Percentiles rank a stretch among this genome's conserved stretches.
phyloP scores from a whole-genome alignment of 2,888 invertebrate genomes.

The Linhomoeus sp. region DNA sequence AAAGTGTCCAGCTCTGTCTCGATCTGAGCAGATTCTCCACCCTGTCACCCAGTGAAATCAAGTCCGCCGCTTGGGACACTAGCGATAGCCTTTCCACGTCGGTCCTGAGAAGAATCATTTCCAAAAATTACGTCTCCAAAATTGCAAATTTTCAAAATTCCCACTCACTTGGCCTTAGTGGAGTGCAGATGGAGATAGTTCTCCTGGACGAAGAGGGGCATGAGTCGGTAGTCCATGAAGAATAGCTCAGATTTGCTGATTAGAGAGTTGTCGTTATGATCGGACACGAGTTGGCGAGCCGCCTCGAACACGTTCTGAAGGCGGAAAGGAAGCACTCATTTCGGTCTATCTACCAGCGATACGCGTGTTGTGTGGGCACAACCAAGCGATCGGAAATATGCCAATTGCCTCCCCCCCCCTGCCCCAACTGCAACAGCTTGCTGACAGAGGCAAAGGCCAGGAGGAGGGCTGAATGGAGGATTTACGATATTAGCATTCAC shows the following conservation, averaged over 20 bases:
- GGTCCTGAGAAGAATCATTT: not conserved
- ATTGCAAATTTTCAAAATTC: not conserved
- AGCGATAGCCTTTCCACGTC: not conserved
- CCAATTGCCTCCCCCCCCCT: too few relatives aligned
- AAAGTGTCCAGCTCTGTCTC: conserved; percentile 51
- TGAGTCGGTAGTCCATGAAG: conserved; percentile 86
- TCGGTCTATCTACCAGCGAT: too few relatives aligned
- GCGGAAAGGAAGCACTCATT: too few relatives aligned
- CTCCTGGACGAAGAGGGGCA: conserved; percentile 92
- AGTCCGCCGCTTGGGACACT: conserved; percentile 46
- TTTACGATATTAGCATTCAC: too few relatives aligned
- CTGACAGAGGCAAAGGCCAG: not conserved
- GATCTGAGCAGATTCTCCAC: conserved; percentile 60
- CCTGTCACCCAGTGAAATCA: conserved; percentile 63
- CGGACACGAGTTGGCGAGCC: conserved; percentile 43
- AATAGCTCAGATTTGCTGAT: conserved; percentile 69
- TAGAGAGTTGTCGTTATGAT: conserved; percentile 9
- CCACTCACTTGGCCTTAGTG: not conserved
- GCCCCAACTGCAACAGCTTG: too few relatives aligned
- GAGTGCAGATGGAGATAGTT: conserved; percentile 57
- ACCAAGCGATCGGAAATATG: too few relatives aligned
- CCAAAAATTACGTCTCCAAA: not conserved
- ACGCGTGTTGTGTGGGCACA: too few relatives aligned
- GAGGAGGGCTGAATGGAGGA: too few relatives aligned
- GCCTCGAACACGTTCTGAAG: conserved; percentile 26